A percentile compares a stretch with the other conserved stretches of the same genome.
Conservation (phyloP, 2,888 invertebrate genomes). For the Argyresthia goedartella region DNA sequence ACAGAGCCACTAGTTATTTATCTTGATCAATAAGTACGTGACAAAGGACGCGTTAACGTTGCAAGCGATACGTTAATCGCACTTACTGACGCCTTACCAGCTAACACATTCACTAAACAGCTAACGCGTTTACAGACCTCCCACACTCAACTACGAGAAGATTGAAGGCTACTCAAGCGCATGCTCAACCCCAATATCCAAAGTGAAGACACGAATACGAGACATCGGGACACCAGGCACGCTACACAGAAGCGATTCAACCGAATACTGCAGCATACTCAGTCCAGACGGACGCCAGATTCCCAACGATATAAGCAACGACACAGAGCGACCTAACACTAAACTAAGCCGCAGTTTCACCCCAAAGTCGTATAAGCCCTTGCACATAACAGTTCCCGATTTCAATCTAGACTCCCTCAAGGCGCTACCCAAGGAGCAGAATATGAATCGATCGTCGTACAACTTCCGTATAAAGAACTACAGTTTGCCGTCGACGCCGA, state of each 20-base stretch:
- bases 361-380: conserved; percentile 56
- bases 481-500: conserved; percentile 63
- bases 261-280: conserved; percentile 60
- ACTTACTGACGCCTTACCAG: no score
- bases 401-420: conserved; percentile 49
- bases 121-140: no score
- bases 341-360: conserved; percentile 58
- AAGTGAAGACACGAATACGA: conserved; percentile 39
- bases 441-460: conserved; percentile 38
- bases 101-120: no score
- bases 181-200: conserved; percentile 53
- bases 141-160: conserved; percentile 25
- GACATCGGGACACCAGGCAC: conserved; percentile 44
- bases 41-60: no score
- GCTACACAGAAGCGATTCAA: conserved; percentile 57
- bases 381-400: conserved; percentile 60
- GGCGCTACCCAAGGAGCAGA: conserved; percentile 38
- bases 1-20: no score
- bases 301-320: conserved; percentile 25
- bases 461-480: conserved; percentile 61
- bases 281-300: conserved; percentile 47
- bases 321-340: conserved; percentile 27
- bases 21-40: no score
- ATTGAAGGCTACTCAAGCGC: conserved; percentile 44
- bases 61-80: no score